Evolutionary conservation across 2,888 invertebrate genomes (phyloP).

Genomic region (Salticus scenicus): DNA sequence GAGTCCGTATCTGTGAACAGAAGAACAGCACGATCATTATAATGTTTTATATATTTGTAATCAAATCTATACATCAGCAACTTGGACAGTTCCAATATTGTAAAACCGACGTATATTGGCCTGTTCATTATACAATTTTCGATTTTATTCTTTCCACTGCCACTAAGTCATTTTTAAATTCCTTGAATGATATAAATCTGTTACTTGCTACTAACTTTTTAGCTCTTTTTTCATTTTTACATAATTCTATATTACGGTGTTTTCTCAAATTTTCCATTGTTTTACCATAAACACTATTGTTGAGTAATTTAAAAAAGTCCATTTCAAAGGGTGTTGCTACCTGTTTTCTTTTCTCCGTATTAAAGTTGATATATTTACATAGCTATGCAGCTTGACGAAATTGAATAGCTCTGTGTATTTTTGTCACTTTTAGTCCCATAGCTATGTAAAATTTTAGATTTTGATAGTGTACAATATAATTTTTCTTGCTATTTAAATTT

Average conservation of each 20-base stretch:
- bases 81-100: conserved; percentile 72
- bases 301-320: too few species aligned
- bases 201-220: conserved; percentile 36
- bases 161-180: too few species aligned
- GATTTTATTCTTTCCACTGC: neutral
- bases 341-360: conserved; percentile 73
- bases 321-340: conserved; percentile 74
- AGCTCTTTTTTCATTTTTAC: conserved; percentile 74
- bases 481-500: conserved; percentile 71
- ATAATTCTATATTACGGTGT: conserved; percentile 75
- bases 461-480: conserved; percentile 72
- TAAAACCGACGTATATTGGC: too few species aligned
- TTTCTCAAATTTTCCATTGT: too few species aligned
- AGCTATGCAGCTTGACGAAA: conserved; percentile 74
- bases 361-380: conserved; percentile 75
- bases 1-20: conserved; percentile 74
- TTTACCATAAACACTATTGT: too few species aligned
- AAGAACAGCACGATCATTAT: conserved; percentile 68
- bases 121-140: conserved; percentile 57
- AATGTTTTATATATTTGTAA: conserved; percentile 70
- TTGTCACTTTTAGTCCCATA: conserved; percentile 71
- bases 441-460: conserved; percentile 70
- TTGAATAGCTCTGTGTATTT: conserved; percentile 72
- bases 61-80: conserved; percentile 72
- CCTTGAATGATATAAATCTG: conserved; percentile 58